phyloP scores from a whole-genome alignment of 1,140 invertebrate species.

The Teleopsis dalmanni region DNA sequence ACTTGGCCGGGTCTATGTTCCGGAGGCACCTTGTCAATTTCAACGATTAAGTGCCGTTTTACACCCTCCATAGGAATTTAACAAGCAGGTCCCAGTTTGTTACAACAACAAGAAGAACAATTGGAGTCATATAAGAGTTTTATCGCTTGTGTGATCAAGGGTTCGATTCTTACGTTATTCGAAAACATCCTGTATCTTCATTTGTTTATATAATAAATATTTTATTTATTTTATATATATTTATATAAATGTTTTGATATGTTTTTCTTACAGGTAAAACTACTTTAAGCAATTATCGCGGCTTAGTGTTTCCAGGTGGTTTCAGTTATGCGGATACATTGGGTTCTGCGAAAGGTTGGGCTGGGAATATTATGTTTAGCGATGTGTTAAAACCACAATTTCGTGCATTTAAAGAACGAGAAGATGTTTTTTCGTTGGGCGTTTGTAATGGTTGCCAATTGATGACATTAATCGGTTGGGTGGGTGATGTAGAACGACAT shows the following conservation, averaged over 20 bases:
- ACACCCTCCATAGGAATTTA: too few relatives aligned
- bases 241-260: background rate
- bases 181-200: too few relatives aligned
- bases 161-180: too few relatives aligned
- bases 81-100: too few relatives aligned
- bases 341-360: constrained; percentile 97
- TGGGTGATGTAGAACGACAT: too few relatives aligned
- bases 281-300: constrained; percentile 72
- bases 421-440: constrained; percentile 89
- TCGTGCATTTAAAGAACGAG: constrained; percentile 58
- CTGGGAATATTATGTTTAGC: constrained; percentile 77
- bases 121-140: too few relatives aligned
- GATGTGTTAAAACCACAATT: constrained; percentile 61
- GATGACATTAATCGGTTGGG: constrained; percentile 80
- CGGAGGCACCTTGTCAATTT: too few relatives aligned
- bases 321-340: constrained; percentile 98
- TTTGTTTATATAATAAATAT: background rate
- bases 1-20: too few relatives aligned
- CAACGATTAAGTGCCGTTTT: too few relatives aligned
- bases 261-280: constrained; percentile 38
- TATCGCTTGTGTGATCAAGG: too few relatives aligned
- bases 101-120: too few relatives aligned
- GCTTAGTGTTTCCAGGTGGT: constrained; percentile 91
- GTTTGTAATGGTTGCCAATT: constrained; percentile 98
- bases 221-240: background rate